These are phyloP conservation scores for Coelogynopora nodosa DNA, from an alignment of 2,888 invertebrate species.

Conservation along the genomic window DNA sequence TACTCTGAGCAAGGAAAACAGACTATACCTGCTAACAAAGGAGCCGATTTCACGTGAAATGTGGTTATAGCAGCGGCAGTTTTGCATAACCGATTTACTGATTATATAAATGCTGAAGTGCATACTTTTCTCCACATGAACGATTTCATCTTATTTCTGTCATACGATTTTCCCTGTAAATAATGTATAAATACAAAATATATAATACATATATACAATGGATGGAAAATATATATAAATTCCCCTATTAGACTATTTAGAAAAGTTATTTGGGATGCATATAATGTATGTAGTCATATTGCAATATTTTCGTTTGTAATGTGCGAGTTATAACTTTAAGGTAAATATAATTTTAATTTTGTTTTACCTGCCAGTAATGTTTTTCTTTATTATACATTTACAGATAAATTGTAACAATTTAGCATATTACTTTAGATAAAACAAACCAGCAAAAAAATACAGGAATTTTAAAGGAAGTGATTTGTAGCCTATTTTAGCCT, in stretches of 20 bases:
- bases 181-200: too few relatives aligned
- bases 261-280: not conserved
- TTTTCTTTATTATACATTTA: not conserved
- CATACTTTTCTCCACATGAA: too few relatives aligned
- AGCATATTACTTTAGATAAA: not conserved
- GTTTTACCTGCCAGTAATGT: not conserved
- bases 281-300: not conserved
- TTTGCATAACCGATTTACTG: not conserved
- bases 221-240: too few relatives aligned
- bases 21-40: not conserved
- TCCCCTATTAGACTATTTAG: too few relatives aligned
- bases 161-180: too few relatives aligned
- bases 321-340: not conserved
- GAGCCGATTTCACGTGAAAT: not conserved
- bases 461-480: not conserved
- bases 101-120: too few relatives aligned
- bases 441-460: not conserved
- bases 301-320: not conserved
- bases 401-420: not conserved
- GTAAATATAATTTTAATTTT: not conserved
- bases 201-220: too few relatives aligned
- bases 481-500: not conserved
- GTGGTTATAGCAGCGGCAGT: not conserved
- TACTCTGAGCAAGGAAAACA: not conserved
- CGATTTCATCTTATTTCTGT: too few relatives aligned